phyloP scores from a whole-genome alignment of 1,140 invertebrate genomes.

The Meloidogyne floridensis region DNA sequence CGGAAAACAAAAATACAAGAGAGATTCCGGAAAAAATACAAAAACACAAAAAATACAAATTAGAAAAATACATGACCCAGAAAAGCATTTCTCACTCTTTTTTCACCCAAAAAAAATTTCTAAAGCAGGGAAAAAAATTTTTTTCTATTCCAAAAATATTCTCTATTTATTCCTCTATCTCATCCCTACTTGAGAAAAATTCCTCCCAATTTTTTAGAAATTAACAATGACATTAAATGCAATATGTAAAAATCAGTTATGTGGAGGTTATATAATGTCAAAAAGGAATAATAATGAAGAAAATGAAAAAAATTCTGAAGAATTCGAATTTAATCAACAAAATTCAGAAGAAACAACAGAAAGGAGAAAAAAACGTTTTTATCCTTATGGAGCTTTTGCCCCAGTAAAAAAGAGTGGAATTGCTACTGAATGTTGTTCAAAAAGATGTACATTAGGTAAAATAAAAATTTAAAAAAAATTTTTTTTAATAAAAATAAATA shows the following conservation, averaged over 20 bases:
- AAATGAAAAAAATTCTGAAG: background rate
- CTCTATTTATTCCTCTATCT: too few species aligned
- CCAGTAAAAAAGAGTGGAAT: constrained; percentile 28
- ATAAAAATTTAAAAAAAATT: background rate
- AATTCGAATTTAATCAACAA: background rate
- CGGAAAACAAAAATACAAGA: too few species aligned
- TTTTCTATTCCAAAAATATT: too few species aligned
- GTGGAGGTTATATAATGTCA: constrained; percentile 25
- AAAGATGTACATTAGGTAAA: constrained; percentile 18
- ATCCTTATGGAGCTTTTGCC: constrained; percentile 29
- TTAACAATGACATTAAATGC: constrained; percentile 34
- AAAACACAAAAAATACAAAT: too few species aligned
- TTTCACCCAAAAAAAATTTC: too few species aligned
- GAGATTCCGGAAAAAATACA: too few species aligned
- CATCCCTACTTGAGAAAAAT: background rate
- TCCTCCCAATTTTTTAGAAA: background rate
- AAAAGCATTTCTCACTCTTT: too few species aligned
- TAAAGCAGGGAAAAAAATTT: too few species aligned
- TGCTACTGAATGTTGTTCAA: constrained; percentile 33
- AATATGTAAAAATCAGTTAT: constrained; percentile 30
- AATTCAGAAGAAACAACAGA: background rate
- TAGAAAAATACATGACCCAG: too few species aligned
- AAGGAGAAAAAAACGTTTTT: constrained; percentile 12
- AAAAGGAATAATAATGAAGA: constrained; percentile 12
- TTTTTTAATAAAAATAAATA: background rate